Evolutionary conservation across 2,888 invertebrate genomes (phyloP).

Genomic region (Eristalinus aeneus): DNA sequence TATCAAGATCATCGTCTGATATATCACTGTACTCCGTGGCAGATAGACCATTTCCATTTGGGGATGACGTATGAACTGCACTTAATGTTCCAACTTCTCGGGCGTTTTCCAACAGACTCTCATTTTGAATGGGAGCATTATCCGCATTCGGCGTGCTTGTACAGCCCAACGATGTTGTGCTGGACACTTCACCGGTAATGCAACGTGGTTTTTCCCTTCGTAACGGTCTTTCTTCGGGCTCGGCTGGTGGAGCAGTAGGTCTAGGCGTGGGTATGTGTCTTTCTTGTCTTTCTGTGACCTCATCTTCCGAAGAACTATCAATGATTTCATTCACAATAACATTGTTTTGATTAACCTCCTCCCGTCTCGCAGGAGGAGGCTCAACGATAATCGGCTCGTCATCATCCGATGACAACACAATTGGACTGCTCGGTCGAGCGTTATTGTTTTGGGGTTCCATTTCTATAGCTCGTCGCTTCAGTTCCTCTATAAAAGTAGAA

Average conservation of each 20-base stretch:
- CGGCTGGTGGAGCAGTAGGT: neutral
- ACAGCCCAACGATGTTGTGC: constrained; percentile 38
- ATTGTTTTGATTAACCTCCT: neutral
- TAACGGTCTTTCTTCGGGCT: neutral
- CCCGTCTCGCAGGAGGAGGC: neutral
- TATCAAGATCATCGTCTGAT: constrained; percentile 38
- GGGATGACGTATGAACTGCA: constrained; percentile 9
- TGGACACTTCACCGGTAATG: constrained; percentile 48
- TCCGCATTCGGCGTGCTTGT: neutral
- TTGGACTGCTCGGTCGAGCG: neutral
- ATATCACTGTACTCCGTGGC: constrained; percentile 12
- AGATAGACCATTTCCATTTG: neutral
- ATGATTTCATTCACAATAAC: neutral
- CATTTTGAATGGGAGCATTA: neutral
- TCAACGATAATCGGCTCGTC: neutral
- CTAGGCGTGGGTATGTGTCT: neutral
- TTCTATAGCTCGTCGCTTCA: constrained; percentile 28
- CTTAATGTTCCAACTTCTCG: constrained; percentile 41
- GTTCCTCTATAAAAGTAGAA: constrained; percentile 1
- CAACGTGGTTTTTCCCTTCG: constrained; percentile 23
- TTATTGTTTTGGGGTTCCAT: neutral
- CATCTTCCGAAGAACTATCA: neutral
- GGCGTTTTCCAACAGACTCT: neutral
- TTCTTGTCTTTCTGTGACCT: neutral
- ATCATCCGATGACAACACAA: constrained; percentile 12